Base-by-base conservation (phyloP, 2,113 vertebrate species). In the Poeciliopsis prolifica region DNA sequence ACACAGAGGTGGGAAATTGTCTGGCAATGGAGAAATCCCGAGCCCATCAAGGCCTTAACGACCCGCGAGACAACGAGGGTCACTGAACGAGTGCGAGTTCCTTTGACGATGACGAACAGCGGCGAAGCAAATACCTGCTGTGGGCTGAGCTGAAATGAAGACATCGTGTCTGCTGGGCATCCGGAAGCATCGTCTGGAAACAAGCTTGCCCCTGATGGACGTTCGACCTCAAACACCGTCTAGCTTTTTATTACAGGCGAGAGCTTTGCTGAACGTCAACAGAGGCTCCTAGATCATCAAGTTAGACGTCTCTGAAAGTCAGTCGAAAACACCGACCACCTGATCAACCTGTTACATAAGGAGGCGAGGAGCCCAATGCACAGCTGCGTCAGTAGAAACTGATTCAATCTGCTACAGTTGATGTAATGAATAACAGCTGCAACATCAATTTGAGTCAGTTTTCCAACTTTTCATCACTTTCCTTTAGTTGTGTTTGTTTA, bases 1-100 rank as follows among this genome's bases (percentile, higher is more conserved):
- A 65, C 33, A 75, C 69, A 40, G 70, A 61, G 80, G 74, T 61
- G 72, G 70, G 80, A 91, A 91, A 92, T 85, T 86, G 88, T 85
- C 72, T 79, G 65, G 78, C 81, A 81, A 76, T 35, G 54, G 75
- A 67, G 74, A 84, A 83, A 85, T 87, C 88, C 80, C 73, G 64
- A 84, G 54, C 81, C 71, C 70, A 78, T 78, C 70, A 42, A 29
- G 61, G 78, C 66, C 68, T 79, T 84, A 89, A 88, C 82, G 82
- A 86, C 79, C 79, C 68, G 3, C 51, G 83, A 15, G 81, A 80
- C 73, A 84, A 83, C 29, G 74, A 70, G 33, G 81, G 69, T 81
- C 79, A 82, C 68, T 83, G 78, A 83, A 86, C 29, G 72, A 63
- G 35, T 65, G 60, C 29, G 78, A 68, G 65, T 69, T 81, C 65